phyloP scores from a whole-genome alignment of 2,888 invertebrate genomes.

The Craniophora ligustri region DNA sequence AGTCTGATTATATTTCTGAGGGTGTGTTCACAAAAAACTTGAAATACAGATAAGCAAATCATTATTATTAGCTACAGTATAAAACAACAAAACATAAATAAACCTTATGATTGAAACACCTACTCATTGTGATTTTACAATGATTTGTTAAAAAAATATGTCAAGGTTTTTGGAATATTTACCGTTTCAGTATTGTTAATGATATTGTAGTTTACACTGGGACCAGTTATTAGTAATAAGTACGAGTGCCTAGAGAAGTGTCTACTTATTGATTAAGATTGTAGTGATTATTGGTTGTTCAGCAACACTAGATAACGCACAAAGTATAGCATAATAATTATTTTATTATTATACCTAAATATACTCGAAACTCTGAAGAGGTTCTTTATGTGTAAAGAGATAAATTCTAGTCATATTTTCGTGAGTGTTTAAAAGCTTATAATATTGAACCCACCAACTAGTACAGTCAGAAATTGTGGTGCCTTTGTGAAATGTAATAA shows the following conservation, averaged over 20 bases:
- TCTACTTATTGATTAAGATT: slow-evolving; percentile 44
- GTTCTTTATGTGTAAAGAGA: slow-evolving; percentile 45
- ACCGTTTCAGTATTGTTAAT: neutral
- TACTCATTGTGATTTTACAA: neutral
- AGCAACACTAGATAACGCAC: slow-evolving; percentile 44
- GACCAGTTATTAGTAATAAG: slow-evolving; percentile 59
- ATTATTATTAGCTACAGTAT: neutral
- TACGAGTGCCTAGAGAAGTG: slow-evolving; percentile 59
- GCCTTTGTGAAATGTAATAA: slow-evolving; percentile 66
- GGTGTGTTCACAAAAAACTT: no score
- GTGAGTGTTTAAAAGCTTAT: slow-evolving; percentile 45
- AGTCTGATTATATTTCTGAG: neutral
- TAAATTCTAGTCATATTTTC: slow-evolving; percentile 70
- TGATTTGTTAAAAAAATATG: slow-evolving; percentile 22
- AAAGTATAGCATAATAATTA: slow-evolving; percentile 30
- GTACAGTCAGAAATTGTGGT: slow-evolving; percentile 56
- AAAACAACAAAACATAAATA: neutral
- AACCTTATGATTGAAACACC: neutral
- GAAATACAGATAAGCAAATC: no score
- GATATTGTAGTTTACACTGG: slow-evolving; percentile 45
- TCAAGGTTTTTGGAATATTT: slow-evolving; percentile 27
- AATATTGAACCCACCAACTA: slow-evolving; percentile 34
- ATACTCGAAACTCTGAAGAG: slow-evolving; percentile 37
- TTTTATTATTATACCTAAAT: slow-evolving; percentile 28
- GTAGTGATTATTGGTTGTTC: slow-evolving; percentile 63